Evolutionary conservation across 2,888 invertebrate species (phyloP).

Genomic region (Cerastis leucographa): DNA sequence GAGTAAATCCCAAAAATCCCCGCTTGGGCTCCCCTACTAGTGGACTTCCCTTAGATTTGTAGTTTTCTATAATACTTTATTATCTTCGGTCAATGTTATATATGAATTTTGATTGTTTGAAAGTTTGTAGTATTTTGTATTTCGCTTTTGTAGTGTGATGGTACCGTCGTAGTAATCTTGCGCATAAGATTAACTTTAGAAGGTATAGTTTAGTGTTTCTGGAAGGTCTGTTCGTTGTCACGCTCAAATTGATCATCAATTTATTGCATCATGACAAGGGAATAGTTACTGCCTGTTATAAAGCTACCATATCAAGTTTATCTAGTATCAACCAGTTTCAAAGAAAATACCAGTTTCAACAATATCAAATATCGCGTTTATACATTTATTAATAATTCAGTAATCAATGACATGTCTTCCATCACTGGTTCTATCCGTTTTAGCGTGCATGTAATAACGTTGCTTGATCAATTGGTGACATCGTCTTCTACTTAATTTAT

Average conservation of each 20-base stretch:
- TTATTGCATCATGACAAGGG: slow-evolving; percentile 54
- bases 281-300: not conserved
- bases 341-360: slow-evolving; percentile 1
- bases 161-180: slow-evolving; percentile 88
- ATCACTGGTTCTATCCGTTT: slow-evolving; percentile 22
- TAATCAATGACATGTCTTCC: slow-evolving; percentile 7
- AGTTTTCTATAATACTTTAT: slow-evolving; percentile 63
- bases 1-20: no score
- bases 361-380: slow-evolving; percentile 22
- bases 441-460: slow-evolving; percentile 47
- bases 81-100: slow-evolving; percentile 61
- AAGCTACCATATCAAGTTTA: not conserved
- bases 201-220: slow-evolving; percentile 78
- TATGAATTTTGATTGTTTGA: slow-evolving; percentile 62
- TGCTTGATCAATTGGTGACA: slow-evolving; percentile 60
- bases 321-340: slow-evolving; percentile 31
- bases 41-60: slow-evolving; percentile 67
- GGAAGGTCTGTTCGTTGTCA: slow-evolving; percentile 55
- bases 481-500: slow-evolving; percentile 54
- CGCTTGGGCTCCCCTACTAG: no score
- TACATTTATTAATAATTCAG: slow-evolving; percentile 18
- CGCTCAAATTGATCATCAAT: slow-evolving; percentile 57
- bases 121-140: slow-evolving; percentile 66
- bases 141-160: slow-evolving; percentile 75
- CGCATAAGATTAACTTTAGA: slow-evolving; percentile 86